Evolutionary conservation across 2,888 invertebrate species (phyloP).

Genomic region (Cephus nigrinus): DNA sequence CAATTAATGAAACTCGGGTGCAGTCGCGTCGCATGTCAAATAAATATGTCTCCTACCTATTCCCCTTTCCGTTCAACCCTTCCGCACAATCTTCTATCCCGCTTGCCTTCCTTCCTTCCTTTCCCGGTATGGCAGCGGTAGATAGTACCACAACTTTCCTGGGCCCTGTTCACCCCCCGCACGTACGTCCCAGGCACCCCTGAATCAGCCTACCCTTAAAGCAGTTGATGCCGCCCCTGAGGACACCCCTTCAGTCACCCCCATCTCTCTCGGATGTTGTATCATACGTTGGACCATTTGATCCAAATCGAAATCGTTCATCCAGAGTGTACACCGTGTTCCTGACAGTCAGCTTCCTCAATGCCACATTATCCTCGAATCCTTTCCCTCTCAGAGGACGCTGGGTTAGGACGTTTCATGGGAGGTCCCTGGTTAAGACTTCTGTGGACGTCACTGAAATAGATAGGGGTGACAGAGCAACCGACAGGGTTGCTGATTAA

Average conservation of each 20-base stretch:
- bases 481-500: slow-evolving; percentile 39
- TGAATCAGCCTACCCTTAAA: not conserved
- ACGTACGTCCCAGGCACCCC: not conserved
- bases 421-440: not conserved
- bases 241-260: slow-evolving; percentile 17
- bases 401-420: not conserved
- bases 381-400: slow-evolving; percentile 16
- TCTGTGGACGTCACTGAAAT: not conserved
- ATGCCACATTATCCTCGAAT: slow-evolving; percentile 5
- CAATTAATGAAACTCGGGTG: slow-evolving; percentile 67
- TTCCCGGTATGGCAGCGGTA: not conserved
- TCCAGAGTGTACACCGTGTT: slow-evolving; percentile 41
- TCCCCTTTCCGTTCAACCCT: slow-evolving; percentile 33
- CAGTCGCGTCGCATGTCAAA: slow-evolving; percentile 67
- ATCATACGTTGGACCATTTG: slow-evolving; percentile 46
- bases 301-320: slow-evolving; percentile 49
- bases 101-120: slow-evolving; percentile 19
- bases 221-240: slow-evolving; percentile 7
- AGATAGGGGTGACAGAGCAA: slow-evolving; percentile 19
- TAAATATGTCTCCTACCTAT: slow-evolving; percentile 63
- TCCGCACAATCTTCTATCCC: slow-evolving; percentile 27
- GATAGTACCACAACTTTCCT: not conserved
- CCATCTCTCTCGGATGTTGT: slow-evolving; percentile 22
- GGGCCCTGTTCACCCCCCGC: not conserved
- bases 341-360: slow-evolving; percentile 35